A percentile compares a stretch with the other conserved stretches of the same genome.
These are phyloP conservation scores for Microcebus jonahi DNA, from an alignment of 2,113 vertebrate species.

Conservation along the genomic window DNA sequence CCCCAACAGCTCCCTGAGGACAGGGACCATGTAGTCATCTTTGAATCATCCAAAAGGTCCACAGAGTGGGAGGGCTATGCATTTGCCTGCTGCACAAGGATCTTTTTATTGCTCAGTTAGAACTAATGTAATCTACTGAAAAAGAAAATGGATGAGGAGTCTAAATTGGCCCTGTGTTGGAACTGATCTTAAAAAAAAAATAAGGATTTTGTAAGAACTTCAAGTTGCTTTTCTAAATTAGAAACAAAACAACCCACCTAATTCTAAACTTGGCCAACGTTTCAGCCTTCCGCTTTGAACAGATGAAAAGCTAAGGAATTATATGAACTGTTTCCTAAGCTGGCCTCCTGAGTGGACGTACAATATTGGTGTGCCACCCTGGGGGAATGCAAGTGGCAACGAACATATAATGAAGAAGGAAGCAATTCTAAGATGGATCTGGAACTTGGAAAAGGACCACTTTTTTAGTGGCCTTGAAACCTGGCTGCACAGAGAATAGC, in stretches of 20 bases:
- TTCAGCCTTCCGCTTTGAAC: background rate
- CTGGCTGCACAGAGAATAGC: background rate
- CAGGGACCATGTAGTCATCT: background rate
- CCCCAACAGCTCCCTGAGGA: background rate
- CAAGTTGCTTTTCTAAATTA: constrained; percentile 42
- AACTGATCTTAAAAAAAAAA: background rate
- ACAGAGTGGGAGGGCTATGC: rapidly evolving
- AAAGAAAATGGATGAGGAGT: background rate
- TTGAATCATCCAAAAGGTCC: background rate
- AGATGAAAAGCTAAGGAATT: background rate
- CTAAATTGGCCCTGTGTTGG: background rate
- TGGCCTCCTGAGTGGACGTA: rapidly evolving
- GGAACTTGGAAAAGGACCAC: background rate
- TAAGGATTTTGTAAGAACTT: background rate
- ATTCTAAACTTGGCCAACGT: background rate
- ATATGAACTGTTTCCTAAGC: rapidly evolving
- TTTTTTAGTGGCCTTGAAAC: rapidly evolving
- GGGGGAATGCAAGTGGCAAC: rapidly evolving
- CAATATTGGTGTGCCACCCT: rapidly evolving
- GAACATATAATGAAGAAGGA: rapidly evolving
- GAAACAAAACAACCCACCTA: constrained; percentile 20
- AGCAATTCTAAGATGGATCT: rapidly evolving
- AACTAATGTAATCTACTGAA: too few relatives aligned
- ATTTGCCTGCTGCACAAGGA: rapidly evolving
- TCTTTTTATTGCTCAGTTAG: background rate